Evolutionary conservation across 23 tunicate species (phyloP).

Genomic region (Trididemnum nubilum): DNA sequence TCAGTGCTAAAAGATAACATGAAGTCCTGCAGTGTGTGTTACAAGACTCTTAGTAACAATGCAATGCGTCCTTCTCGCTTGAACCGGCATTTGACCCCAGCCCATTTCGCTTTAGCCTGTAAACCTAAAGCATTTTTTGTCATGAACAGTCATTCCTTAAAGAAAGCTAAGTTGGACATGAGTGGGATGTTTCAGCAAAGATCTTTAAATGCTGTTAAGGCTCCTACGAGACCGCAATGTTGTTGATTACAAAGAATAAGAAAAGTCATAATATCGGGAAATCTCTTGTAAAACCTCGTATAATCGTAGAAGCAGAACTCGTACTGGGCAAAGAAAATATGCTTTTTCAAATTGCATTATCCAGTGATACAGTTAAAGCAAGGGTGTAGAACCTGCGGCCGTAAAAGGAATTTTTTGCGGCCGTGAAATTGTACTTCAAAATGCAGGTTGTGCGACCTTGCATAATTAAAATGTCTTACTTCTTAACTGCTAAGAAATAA

Average conservation of each 20-base stretch:
- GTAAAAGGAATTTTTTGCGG: too few relatives aligned
- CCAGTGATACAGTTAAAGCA: slow-evolving; percentile 43
- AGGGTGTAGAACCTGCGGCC: too few relatives aligned
- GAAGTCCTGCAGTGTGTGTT: slow-evolving; percentile 39
- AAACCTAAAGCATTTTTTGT: slow-evolving; percentile 54
- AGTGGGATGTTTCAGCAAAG: slow-evolving; percentile 46
- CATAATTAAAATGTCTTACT: too few relatives aligned
- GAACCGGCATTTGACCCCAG: slow-evolving; percentile 45
- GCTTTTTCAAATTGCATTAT: slow-evolving; percentile 56
- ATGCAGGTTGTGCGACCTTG: too few relatives aligned
- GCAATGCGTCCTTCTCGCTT: slow-evolving; percentile 42
- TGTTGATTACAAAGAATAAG: slow-evolving; percentile 48
- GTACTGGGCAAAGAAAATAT: slow-evolving; percentile 52
- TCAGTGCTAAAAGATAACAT: slow-evolving; percentile 25
- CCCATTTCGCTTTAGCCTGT: slow-evolving; percentile 40
- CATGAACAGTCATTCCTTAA: too few relatives aligned
- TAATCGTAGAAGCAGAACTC: slow-evolving; percentile 51
- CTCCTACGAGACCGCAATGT: too few relatives aligned
- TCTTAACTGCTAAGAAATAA: too few relatives aligned
- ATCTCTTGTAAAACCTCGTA: slow-evolving; percentile 46
- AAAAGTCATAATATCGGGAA: slow-evolving; percentile 43
- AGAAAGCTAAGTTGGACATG: slow-evolving; percentile 44
- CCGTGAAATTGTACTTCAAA: too few relatives aligned
- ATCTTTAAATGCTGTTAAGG: slow-evolving; percentile 35
- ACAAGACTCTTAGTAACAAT: slow-evolving; percentile 40